Conservation (phyloP, 2,888 invertebrate species). For the Sthenelais limicola region DNA sequence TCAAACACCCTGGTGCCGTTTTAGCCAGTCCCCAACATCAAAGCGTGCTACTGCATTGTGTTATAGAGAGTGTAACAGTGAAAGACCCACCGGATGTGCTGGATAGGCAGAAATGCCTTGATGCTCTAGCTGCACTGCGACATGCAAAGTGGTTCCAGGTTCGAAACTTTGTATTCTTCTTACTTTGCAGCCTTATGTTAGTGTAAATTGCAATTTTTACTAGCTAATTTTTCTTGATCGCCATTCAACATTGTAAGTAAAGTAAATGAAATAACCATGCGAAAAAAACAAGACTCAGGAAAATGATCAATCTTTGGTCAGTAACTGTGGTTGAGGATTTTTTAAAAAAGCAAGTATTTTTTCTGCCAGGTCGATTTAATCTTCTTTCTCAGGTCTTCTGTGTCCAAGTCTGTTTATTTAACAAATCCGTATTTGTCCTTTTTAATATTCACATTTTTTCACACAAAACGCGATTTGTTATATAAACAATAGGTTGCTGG, state of each 20-base stretch:
- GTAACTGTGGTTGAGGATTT: slow-evolving; percentile 32
- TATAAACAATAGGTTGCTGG: too few species aligned
- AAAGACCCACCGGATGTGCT: slow-evolving; percentile 89
- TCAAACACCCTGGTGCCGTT: slow-evolving; percentile 69
- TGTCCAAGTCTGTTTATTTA: background rate
- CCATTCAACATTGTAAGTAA: background rate
- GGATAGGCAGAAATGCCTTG: slow-evolving; percentile 99
- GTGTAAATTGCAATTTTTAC: slow-evolving; percentile 20
- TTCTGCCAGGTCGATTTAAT: too few species aligned
- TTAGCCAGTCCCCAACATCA: slow-evolving; percentile 4
- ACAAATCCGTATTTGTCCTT: slow-evolving; percentile 1
- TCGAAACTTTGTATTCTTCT: slow-evolving; percentile 69
- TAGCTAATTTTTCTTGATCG: background rate
- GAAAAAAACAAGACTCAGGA: slow-evolving; percentile 14
- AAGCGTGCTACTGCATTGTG: slow-evolving; percentile 51
- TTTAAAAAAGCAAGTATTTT: slow-evolving; percentile 34
- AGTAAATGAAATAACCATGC: background rate
- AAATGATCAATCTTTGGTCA: slow-evolving; percentile 49
- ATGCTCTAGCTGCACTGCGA: slow-evolving; percentile 99
- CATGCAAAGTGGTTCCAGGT: slow-evolving; percentile 99
- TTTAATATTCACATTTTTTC: too few species aligned
- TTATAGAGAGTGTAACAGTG: slow-evolving; percentile 74
- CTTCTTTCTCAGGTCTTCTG: too few species aligned
- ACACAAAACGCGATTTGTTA: too few species aligned
- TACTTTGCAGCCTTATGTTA: slow-evolving; percentile 67